Conservation (phyloP, 2,113 vertebrate species). For the Pseudorhombus dupliciocellatus region DNA sequence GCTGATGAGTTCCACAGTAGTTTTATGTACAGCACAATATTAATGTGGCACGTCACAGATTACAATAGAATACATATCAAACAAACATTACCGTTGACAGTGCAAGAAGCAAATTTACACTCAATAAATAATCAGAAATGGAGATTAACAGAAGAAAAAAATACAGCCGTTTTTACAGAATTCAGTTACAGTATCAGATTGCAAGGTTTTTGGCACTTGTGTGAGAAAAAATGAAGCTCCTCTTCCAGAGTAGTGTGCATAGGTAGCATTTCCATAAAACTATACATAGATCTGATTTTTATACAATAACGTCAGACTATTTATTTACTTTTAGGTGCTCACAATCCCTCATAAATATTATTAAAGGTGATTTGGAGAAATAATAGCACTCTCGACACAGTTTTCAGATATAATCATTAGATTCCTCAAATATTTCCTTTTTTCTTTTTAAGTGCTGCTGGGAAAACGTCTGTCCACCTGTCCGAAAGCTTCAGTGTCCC, state of each 20-base stretch:
- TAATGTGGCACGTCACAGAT: constrained; percentile 44
- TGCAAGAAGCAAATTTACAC: constrained; percentile 59
- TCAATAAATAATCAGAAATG: constrained; percentile 66
- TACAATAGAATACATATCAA: constrained; percentile 48
- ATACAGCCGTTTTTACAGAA: constrained; percentile 49
- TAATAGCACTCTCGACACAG: constrained; percentile 11
- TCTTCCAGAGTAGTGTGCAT: constrained; percentile 56
- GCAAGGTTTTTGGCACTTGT: constrained; percentile 68
- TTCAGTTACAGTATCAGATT: constrained; percentile 45
- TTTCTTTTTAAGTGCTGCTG: constrained; percentile 59
- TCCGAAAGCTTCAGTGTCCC: constrained; percentile 16
- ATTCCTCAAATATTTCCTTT: constrained; percentile 24
- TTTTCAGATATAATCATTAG: neutral
- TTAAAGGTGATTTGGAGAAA: constrained; percentile 28
- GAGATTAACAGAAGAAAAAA: constrained; percentile 25
- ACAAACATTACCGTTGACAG: constrained; percentile 53
- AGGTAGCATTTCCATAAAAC: constrained; percentile 61
- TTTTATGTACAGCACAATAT: constrained; percentile 51
- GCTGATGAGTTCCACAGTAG: constrained; percentile 17
- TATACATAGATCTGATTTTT: constrained; percentile 63
- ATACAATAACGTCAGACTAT: constrained; percentile 46
- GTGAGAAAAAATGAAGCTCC: constrained; percentile 45
- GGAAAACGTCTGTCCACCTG: constrained; percentile 28
- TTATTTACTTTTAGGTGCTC: constrained; percentile 16
- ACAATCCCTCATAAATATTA: constrained; percentile 59